Percentiles rank a stretch among this genome's conserved stretches.
Conservation (phyloP, 2,888 invertebrate species). For the Esperia sulphurella region DNA sequence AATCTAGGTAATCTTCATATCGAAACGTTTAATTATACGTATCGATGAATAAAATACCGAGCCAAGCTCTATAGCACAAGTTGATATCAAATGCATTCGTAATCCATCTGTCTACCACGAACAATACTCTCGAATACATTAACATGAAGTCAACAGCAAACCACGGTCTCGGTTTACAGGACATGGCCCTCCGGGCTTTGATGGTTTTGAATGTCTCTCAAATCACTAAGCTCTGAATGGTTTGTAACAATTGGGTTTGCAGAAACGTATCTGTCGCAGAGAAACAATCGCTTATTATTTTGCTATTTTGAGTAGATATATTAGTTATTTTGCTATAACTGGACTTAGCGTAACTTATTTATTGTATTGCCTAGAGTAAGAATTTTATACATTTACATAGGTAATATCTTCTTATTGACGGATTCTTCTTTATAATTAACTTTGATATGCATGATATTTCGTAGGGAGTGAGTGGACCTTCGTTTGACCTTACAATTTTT, state of each 20-base stretch:
- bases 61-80: conserved; percentile 36
- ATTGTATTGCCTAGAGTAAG: too few species aligned
- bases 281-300: not conserved
- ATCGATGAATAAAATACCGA: conserved; percentile 13
- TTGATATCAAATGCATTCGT: conserved; percentile 50
- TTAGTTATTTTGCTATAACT: not conserved
- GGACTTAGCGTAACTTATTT: too few species aligned
- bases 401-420: too few species aligned
- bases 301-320: not conserved
- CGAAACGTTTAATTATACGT: conserved; percentile 13
- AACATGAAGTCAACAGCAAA: conserved; percentile 56
- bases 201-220: conserved; percentile 15
- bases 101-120: conserved; percentile 58
- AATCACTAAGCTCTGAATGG: conserved; percentile 3
- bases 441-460: too few species aligned
- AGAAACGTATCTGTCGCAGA: too few species aligned
- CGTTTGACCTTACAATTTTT: too few species aligned
- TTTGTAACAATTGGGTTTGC: not conserved
- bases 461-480: too few species aligned
- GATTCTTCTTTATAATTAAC: too few species aligned
- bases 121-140: conserved; percentile 71
- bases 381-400: too few species aligned
- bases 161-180: conserved; percentile 27
- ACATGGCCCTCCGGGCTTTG: conserved; percentile 28
- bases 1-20: conserved; percentile 27